Conservation (phyloP, 2,113 vertebrate genomes). For the Herpetotheres cachinnans region DNA sequence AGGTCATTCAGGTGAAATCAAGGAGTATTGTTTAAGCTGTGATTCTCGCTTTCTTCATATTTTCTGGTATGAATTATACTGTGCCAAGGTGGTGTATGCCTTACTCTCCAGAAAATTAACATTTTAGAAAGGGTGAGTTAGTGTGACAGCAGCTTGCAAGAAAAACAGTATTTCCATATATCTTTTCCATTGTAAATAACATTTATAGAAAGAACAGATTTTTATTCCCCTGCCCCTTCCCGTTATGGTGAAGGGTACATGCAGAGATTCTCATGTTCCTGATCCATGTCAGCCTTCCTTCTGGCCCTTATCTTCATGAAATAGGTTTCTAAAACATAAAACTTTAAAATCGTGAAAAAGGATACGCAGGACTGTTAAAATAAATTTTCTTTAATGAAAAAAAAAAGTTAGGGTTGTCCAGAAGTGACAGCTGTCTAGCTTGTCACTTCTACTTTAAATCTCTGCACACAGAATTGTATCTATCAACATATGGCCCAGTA, state of each 20-base stretch:
- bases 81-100: not conserved
- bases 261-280: not conserved
- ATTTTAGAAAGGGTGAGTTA: not conserved
- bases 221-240: not conserved
- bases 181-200: not conserved
- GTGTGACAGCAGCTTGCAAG: not conserved
- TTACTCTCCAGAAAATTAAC: not conserved
- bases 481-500: not conserved
- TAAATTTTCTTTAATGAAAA: not conserved
- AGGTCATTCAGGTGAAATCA: not conserved
- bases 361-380: not conserved
- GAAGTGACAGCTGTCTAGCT: not conserved
- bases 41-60: not conserved
- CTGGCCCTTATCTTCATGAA: not conserved
- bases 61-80: not conserved
- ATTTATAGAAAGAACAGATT: not conserved
- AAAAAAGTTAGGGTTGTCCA: not conserved
- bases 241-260: not conserved
- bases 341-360: not conserved
- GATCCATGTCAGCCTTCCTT: not conserved
- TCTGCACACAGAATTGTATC: not conserved
- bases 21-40: not conserved
- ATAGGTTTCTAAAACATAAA: not conserved
- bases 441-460: not conserved
- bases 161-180: not conserved